Conservation (phyloP, 2,888 invertebrate genomes). For the Apodemia duryi region DNA sequence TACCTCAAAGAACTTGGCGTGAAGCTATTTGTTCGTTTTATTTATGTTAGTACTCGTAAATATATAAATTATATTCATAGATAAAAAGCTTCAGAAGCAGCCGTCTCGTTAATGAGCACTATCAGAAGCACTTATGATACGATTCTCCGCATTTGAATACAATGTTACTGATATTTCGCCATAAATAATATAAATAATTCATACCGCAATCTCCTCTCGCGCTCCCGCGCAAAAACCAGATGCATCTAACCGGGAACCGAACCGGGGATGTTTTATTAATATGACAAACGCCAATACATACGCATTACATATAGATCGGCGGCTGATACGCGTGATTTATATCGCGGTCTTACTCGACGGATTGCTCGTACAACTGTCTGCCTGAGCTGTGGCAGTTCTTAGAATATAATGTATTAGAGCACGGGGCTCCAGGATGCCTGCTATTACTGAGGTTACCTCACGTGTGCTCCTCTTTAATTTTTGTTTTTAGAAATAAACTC, state of each 20-base stretch:
- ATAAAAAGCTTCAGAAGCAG: conserved; percentile 1
- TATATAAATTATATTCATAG: neutral
- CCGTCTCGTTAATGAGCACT: conserved; percentile 5
- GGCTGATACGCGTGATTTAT: conserved; percentile 14
- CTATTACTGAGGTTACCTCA: neutral
- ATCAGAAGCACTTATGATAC: conserved; percentile 7
- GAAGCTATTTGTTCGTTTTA: too few relatives aligned
- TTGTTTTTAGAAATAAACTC: too few relatives aligned
- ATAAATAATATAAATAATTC: conserved; percentile 44
- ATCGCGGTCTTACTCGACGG: neutral
- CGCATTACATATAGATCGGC: conserved; percentile 22
- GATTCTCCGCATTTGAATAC: conserved; percentile 39
- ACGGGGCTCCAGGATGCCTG: neutral
- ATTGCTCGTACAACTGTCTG: conserved; percentile 1
- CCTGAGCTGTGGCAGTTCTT: neutral
- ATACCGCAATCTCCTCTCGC: conserved; percentile 32
- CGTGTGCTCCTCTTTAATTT: too few relatives aligned
- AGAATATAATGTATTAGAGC: conserved; percentile 1
- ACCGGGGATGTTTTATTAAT: conserved; percentile 40
- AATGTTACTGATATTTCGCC: conserved; percentile 40
- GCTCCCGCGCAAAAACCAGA: conserved; percentile 35
- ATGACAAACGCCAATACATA: conserved; percentile 33
- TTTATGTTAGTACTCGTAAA: too few relatives aligned
- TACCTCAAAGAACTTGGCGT: too few relatives aligned
- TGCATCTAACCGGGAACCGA: conserved; percentile 32